phyloP scores from a whole-genome alignment of 2,113 vertebrate genomes.

The Panthera tigris region DNA sequence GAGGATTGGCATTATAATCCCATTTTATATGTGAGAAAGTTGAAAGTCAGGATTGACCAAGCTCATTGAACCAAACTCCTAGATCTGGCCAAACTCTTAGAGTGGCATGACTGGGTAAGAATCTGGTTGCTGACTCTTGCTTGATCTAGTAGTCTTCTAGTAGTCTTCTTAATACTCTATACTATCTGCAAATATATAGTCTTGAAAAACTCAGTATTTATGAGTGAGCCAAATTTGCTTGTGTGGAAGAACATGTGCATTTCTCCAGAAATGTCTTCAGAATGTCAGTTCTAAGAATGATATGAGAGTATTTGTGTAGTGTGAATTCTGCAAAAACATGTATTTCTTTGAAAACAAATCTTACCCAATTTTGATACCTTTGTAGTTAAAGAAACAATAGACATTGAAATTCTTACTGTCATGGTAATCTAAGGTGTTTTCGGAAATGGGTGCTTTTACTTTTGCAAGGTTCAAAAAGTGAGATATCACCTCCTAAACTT shows the following conservation, averaged over 20 bases:
- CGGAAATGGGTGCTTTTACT: slow-evolving; percentile 38
- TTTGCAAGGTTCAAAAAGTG: slow-evolving; percentile 23
- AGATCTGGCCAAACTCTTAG: background rate
- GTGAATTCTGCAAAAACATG: slow-evolving; percentile 22
- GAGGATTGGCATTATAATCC: background rate
- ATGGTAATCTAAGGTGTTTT: background rate
- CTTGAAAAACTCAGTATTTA: slow-evolving; percentile 37
- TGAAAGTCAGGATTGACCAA: background rate
- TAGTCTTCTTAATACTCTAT: background rate
- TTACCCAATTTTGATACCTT: slow-evolving; percentile 26
- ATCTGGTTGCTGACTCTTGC: background rate
- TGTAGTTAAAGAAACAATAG: slow-evolving; percentile 16
- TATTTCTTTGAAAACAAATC: slow-evolving; percentile 28
- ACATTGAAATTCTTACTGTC: background rate
- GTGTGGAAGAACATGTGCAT: slow-evolving; percentile 13
- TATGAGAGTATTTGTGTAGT: slow-evolving; percentile 17
- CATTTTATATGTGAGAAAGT: slow-evolving; percentile 17
- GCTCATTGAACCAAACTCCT: background rate
- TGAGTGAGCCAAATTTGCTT: background rate
- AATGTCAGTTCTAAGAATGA: background rate
- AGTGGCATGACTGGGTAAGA: background rate
- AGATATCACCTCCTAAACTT: background rate
- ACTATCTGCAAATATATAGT: background rate
- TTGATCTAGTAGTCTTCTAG: background rate
- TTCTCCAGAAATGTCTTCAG: slow-evolving; percentile 18